Evolutionary conservation across 2,797 vertebrate species (phyloP).

Genomic region (Chromis chromis): DNA sequence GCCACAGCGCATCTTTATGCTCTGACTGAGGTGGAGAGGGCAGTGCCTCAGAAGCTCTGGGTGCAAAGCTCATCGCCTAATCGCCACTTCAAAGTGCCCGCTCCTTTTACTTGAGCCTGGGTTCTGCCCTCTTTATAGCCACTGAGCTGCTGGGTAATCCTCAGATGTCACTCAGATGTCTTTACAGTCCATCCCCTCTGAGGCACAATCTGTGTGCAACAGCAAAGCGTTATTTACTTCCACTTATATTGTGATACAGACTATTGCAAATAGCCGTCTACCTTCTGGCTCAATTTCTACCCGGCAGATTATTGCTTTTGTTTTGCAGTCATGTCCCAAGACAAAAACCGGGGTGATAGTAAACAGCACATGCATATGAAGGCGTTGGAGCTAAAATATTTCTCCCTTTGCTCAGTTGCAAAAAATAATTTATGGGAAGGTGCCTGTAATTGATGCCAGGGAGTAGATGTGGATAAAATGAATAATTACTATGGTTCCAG

Average conservation of each 20-base stretch:
- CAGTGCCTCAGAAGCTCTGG: constrained; percentile 60
- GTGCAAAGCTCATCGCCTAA: constrained; percentile 69
- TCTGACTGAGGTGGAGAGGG: constrained; percentile 65
- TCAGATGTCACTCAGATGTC: constrained; percentile 60
- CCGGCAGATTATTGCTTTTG: constrained; percentile 41
- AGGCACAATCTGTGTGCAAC: constrained; percentile 34
- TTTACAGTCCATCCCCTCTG: constrained; percentile 43
- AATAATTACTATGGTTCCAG: constrained; percentile 46
- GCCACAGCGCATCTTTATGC: constrained; percentile 69
- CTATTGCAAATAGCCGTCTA: constrained; percentile 49
- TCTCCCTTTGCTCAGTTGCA: constrained; percentile 29
- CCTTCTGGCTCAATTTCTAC: constrained; percentile 30
- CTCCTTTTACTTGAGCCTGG: constrained; percentile 44
- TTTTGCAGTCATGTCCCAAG: constrained; percentile 43
- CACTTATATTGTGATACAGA: constrained; percentile 33
- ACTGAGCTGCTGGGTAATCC: constrained; percentile 57
- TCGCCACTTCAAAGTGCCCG: constrained; percentile 58
- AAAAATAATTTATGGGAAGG: constrained; percentile 45
- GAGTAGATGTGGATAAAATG: constrained; percentile 39
- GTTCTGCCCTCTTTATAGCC: constrained; percentile 49
- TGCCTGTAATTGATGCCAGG: constrained; percentile 41
- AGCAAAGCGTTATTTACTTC: constrained; percentile 44
- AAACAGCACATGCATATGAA: constrained; percentile 39
- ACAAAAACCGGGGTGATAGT: constrained; percentile 22
- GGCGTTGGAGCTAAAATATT: constrained; percentile 43